phyloP scores from a whole-genome alignment of 1,140 invertebrate species.

The Mycetomoellerius zeteki region DNA sequence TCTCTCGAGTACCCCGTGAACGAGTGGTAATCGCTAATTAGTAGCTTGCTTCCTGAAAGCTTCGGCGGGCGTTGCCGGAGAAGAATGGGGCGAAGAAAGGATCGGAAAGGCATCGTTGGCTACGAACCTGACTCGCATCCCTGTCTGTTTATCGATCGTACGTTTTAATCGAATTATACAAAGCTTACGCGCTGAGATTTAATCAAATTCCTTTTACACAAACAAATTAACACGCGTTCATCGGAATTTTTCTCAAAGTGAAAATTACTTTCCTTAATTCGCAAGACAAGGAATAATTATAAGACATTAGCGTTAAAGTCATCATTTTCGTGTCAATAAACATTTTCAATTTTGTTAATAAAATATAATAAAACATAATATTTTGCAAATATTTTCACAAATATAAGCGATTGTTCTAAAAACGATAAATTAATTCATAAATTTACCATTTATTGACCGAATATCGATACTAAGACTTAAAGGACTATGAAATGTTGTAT shows the following conservation, averaged over 20 bases:
- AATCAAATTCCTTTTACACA: constrained; percentile 27
- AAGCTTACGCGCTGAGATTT: constrained; percentile 13
- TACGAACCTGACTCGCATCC: constrained; percentile 25
- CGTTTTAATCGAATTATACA: constrained; percentile 57
- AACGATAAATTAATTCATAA: constrained; percentile 1
- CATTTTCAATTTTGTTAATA: neutral
- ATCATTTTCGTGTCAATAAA: neutral
- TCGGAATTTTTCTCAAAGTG: neutral
- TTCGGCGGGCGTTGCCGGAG: constrained; percentile 58
- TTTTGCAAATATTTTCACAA: neutral
- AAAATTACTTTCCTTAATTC: constrained; percentile 5
- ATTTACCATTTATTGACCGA: neutral
- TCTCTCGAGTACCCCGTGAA: constrained; percentile 75
- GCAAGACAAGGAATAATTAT: neutral
- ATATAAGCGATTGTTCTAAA: neutral
- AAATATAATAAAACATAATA: neutral
- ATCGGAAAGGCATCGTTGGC: constrained; percentile 17
- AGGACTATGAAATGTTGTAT: constrained; percentile 69
- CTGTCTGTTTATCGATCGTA: constrained; percentile 50
- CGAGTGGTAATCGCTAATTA: constrained; percentile 81
- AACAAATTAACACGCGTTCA: neutral
- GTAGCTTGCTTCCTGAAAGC: constrained; percentile 71
- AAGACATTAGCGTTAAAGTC: neutral
- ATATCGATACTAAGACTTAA: constrained; percentile 72
- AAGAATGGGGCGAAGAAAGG: constrained; percentile 28